A percentile compares a stretch with the other conserved stretches of the same genome.
phyloP scores from a whole-genome alignment of 1,140 invertebrate species.

The Sitophilus oryzae region DNA sequence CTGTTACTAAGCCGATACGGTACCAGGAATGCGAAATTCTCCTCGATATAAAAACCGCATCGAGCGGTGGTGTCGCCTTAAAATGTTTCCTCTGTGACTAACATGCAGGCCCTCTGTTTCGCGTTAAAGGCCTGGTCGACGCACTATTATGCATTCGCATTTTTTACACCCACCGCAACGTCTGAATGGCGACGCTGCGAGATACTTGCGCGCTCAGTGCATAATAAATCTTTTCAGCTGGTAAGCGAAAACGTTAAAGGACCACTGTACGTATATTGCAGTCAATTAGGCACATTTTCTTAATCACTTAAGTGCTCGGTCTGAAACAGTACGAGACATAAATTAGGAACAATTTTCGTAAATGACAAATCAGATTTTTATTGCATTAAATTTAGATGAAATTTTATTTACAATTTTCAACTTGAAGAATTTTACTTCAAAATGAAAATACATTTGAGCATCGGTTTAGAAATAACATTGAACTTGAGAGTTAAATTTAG shows the following conservation, averaged over 20 bases:
- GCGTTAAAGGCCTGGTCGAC: not conserved
- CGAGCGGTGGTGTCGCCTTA: not conserved
- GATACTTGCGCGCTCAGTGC: not conserved
- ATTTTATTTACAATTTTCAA: no score
- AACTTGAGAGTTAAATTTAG: no score
- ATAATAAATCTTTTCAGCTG: slow-evolving; percentile 1
- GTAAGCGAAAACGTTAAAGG: not conserved
- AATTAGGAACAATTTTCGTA: not conserved
- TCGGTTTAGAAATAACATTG: no score
- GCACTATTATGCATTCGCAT: slow-evolving; percentile 1
- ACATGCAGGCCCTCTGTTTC: not conserved
- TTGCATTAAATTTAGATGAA: no score
- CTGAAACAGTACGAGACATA: not conserved
- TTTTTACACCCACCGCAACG: slow-evolving; percentile 2
- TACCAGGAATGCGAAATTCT: no score
- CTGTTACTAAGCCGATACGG: no score
- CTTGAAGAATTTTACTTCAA: no score
- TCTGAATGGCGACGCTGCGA: not conserved
- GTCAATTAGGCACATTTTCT: not conserved
- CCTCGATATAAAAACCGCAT: no score
- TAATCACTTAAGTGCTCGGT: not conserved
- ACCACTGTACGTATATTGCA: not conserved
- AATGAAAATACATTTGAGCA: no score
- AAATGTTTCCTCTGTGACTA: not conserved
- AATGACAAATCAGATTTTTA: no score